These are phyloP conservation scores for Dermochelys coriacea DNA, from an alignment of 2,797 vertebrate genomes.

Conservation along the genomic window DNA sequence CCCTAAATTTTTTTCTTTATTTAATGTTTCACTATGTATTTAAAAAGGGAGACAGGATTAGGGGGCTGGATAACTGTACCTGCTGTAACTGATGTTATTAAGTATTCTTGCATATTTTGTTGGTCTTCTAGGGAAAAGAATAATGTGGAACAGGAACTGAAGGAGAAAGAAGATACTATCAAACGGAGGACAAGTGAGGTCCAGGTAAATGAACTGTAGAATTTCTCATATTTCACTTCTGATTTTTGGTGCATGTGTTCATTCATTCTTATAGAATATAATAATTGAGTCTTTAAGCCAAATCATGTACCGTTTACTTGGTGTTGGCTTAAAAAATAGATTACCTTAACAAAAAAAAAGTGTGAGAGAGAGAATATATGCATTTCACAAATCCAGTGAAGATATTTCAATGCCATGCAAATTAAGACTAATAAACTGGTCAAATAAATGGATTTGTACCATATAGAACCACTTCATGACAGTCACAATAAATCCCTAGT, in stretches of 20 bases:
- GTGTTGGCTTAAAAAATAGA: background rate
- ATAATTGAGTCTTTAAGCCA: slow-evolving; percentile 12
- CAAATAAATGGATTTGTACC: slow-evolving; percentile 40
- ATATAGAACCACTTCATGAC: background rate
- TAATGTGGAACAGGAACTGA: slow-evolving; percentile 95
- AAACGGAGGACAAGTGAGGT: slow-evolving; percentile 91
- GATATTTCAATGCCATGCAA: background rate
- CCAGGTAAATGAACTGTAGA: slow-evolving; percentile 85
- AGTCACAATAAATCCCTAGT: slow-evolving; percentile 28
- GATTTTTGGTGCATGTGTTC: background rate
- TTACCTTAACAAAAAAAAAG: background rate
- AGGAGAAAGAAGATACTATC: slow-evolving; percentile 95
- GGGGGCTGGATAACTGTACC: slow-evolving; percentile 87
- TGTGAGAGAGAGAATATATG: background rate
- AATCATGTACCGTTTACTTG: background rate
- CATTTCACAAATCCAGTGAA: background rate
- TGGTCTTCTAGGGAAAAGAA: slow-evolving; percentile 97
- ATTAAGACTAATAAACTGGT: slow-evolving; percentile 36
- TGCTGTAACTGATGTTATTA: slow-evolving; percentile 88
- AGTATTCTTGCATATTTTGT: slow-evolving; percentile 94
- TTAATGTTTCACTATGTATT: slow-evolving; percentile 84
- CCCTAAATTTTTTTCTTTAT: slow-evolving; percentile 63
- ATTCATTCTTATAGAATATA: slow-evolving; percentile 15
- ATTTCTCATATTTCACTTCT: slow-evolving; percentile 12
- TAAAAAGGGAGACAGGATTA: slow-evolving; percentile 85